Evolutionary conservation across 2,113 vertebrate species (phyloP).

Genomic region (Crotalus horridus): DNA sequence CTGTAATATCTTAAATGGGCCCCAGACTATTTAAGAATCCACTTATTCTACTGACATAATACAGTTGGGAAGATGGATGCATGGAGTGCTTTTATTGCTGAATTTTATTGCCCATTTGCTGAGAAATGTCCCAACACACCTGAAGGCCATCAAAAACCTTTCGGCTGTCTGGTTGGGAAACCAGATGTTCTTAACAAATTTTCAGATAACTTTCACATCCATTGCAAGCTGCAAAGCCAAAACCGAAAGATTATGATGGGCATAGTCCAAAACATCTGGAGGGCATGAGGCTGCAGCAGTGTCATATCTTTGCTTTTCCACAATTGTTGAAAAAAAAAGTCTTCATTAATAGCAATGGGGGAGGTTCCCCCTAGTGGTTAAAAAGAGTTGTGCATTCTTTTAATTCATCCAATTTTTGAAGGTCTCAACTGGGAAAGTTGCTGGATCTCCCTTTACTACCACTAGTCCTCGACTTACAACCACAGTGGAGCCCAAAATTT

Average conservation of each 20-base stretch:
- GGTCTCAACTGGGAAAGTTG: neutral
- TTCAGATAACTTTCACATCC: neutral
- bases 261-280: neutral
- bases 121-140: neutral
- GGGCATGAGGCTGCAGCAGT: neutral
- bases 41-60: neutral
- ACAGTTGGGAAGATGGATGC: neutral
- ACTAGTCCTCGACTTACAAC: too few relatives aligned
- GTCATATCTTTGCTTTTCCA: fast-evolving
- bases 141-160: neutral
- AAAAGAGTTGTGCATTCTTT: neutral
- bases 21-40: neutral
- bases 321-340: neutral
- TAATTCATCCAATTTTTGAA: neutral
- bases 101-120: neutral
- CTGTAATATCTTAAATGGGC: neutral
- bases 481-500: too few relatives aligned
- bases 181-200: neutral
- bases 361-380: neutral
- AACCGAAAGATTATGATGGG: neutral
- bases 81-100: neutral
- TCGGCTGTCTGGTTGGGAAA: neutral
- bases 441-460: neutral
- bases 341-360: neutral
- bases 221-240: neutral